Evolutionary conservation across 2,113 vertebrate species (phyloP), one percentile per base, ranked within the genome.

Genomic region (Calyptomena viridis): DNA sequence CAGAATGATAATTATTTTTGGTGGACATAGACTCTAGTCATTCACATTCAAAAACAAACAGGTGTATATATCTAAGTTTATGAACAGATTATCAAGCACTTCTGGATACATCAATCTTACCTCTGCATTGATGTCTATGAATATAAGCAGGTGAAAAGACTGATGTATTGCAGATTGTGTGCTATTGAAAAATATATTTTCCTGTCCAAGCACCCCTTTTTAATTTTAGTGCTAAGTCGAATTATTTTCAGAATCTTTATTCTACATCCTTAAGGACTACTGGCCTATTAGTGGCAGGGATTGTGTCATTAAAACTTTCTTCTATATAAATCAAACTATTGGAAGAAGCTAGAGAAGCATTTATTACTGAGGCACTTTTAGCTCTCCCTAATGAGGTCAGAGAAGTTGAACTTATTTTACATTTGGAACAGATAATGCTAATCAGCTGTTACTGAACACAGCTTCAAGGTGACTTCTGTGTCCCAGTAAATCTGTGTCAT

Each of bases 381-480:
- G 67, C 59, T 93, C 40, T 39, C 46, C 83, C 67, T 93, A 94
- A 94, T 69, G 82, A 96, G 95, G 87, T 68, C 89, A 90, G 75
- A 87, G 91, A 87, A 87, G 67, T 71, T 94, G 93, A 93, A 91
- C 73, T 81, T 85, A 53, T 73, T 95, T 95, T 92, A 73, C 78
- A 77, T 95, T 91, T 87, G 69, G 78, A 93, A 89, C 23, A 91
- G 89, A 95, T 94, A 91, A 76, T 37, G 33, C 84, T 91, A 87
- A 93, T 91, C 93, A 91, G 87, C 84, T 90, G 77, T 50, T 82
- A 59, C 84, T 52, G 87, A 93, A 67, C 63, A 91, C 46, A 69
- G 87, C 87, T 91, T 77, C 94, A 95, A 94, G 94, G 96, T 90
- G 91, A 95, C 90, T 71, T 56, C 89, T 78, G 59, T 42, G 50